Evolutionary conservation across 2,113 vertebrate species (phyloP).

Genomic region (Dolichallabes microphthalmus): DNA sequence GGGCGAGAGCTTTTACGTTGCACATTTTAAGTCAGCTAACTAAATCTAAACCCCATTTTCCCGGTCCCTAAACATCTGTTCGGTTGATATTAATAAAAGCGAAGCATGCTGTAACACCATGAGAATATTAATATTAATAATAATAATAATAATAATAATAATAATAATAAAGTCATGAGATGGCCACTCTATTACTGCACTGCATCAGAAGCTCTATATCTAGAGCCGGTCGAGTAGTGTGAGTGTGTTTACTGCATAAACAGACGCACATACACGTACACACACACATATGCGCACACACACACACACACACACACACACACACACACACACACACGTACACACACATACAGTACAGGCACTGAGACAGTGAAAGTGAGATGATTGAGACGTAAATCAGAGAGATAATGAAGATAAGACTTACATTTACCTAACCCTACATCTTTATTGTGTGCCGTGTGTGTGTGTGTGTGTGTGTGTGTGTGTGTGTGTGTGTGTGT

Average conservation of each 20-base stretch:
- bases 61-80: not conserved
- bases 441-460: not conserved
- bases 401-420: conserved; percentile 2
- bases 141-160: not conserved
- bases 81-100: not conserved
- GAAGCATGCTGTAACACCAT: not conserved
- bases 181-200: not conserved
- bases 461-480: not conserved
- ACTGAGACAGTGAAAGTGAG: not conserved
- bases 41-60: not conserved
- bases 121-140: not conserved
- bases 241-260: conserved; percentile 9
- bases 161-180: not conserved
- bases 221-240: not conserved
- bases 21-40: not conserved
- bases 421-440: not conserved
- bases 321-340: not conserved
- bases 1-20: not conserved
- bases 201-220: not conserved
- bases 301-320: not conserved
- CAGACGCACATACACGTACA: not conserved
- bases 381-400: not conserved
- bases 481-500: not conserved
- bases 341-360: not conserved
- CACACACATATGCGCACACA: not conserved